Evolutionary conservation across 2,113 vertebrate genomes (phyloP).

Genomic region (Caloenas nicobarica): DNA sequence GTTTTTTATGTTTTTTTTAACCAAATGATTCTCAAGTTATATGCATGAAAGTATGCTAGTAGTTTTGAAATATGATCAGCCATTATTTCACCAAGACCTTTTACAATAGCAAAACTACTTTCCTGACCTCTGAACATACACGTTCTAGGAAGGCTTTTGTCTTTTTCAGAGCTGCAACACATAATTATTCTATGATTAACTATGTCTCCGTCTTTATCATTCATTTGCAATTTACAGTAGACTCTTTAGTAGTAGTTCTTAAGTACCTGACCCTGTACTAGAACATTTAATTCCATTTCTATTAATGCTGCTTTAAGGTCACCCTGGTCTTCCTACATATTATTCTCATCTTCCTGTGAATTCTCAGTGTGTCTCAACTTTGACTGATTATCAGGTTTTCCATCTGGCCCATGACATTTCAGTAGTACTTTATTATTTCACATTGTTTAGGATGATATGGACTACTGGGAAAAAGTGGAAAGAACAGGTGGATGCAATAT

Average conservation of each 20-base stretch:
- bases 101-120: neutral
- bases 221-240: constrained; percentile 42
- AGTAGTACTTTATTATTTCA: neutral
- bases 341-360: constrained; percentile 3
- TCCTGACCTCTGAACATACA: neutral
- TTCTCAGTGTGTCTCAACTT: neutral
- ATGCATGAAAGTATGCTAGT: neutral
- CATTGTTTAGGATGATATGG: neutral
- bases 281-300: constrained; percentile 41
- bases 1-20: neutral
- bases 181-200: constrained; percentile 24
- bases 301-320: constrained; percentile 39
- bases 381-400: neutral
- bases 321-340: neutral
- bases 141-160: neutral
- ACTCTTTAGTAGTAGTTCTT: constrained; percentile 1
- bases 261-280: constrained; percentile 26
- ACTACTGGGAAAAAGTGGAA: neutral
- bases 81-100: neutral
- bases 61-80: neutral
- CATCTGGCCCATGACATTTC: neutral
- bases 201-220: neutral
- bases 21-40: neutral
- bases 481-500: neutral
- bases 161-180: neutral